phyloP scores from a whole-genome alignment of 1,140 invertebrate genomes.

The Ylistrum balloti region DNA sequence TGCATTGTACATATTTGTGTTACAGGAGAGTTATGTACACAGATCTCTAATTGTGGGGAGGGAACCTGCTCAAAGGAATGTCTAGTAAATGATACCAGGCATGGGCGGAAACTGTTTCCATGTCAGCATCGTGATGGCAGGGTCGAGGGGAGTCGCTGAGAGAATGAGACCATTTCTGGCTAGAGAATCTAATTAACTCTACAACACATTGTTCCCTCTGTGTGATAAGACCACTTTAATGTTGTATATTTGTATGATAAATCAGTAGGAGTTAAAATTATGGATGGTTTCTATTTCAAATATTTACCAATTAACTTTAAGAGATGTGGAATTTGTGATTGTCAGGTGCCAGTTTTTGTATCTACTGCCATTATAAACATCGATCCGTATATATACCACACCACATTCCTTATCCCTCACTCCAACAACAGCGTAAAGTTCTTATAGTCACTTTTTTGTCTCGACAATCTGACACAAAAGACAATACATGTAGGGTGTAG shows the following conservation, averaged over 20 bases:
- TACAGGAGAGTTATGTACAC: not conserved
- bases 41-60: not conserved
- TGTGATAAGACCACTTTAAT: not conserved
- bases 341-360: constrained; percentile 20
- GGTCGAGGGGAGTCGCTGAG: not conserved
- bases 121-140: not conserved
- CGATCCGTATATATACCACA: not conserved
- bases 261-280: not conserved
- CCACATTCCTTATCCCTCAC: not conserved
- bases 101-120: not conserved
- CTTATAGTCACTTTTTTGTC: not conserved
- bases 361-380: not conserved
- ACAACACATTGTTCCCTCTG: not conserved
- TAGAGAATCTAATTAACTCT: not conserved
- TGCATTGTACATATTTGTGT: not conserved
- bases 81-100: not conserved
- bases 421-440: not conserved
- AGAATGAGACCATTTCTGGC: not conserved
- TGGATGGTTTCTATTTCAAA: not conserved
- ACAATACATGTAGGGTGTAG: not conserved
- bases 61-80: too few species aligned
- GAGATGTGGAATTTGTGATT: constrained; percentile 11
- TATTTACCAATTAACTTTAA: not conserved
- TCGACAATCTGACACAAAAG: not conserved
- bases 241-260: not conserved